These are phyloP conservation scores for Cheilosia scutellata DNA, from an alignment of 2,888 invertebrate species.

Conservation along the genomic window DNA sequence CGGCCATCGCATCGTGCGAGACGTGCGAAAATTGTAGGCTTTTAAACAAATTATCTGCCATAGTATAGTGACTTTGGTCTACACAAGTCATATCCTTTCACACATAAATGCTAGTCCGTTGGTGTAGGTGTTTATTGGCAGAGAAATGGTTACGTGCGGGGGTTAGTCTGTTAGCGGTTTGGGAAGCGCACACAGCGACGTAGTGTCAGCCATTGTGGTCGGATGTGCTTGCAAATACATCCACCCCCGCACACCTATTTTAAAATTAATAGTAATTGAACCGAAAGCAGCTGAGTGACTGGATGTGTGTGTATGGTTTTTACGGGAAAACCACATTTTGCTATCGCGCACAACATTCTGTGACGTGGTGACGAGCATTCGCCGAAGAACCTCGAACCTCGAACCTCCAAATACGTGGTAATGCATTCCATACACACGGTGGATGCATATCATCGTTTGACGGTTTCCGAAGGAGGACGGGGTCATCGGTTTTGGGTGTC, in stretches of 20 bases:
- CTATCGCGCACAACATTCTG: conserved; percentile 46
- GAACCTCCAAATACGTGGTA: background rate
- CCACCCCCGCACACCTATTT: conserved; percentile 48
- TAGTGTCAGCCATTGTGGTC: conserved; percentile 49
- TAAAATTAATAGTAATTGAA: conserved; percentile 71
- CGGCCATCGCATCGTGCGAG: conserved; percentile 6
- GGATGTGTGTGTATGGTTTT: conserved; percentile 45
- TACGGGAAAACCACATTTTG: conserved; percentile 59
- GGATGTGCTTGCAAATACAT: conserved; percentile 34
- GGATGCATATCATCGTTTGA: conserved; percentile 37
- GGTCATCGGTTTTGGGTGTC: conserved; percentile 8
- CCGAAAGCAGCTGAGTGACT: conserved; percentile 56
- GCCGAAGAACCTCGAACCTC: conserved; percentile 24
- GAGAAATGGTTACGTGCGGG: background rate
- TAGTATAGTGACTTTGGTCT: conserved; percentile 58
- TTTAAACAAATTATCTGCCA: conserved; percentile 74
- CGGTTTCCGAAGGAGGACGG: background rate
- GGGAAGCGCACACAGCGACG: conserved; percentile 15
- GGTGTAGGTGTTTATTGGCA: background rate
- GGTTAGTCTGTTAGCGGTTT: conserved; percentile 41
- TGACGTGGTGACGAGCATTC: conserved; percentile 53
- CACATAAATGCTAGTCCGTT: background rate
- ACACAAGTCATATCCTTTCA: conserved; percentile 43
- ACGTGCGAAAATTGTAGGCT: conserved; percentile 64
- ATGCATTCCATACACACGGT: conserved; percentile 21